A percentile compares a stretch with the other conserved stretches of the same genome.
Conservation (phyloP, 2,888 invertebrate genomes). For the Keiferia lycopersicella region DNA sequence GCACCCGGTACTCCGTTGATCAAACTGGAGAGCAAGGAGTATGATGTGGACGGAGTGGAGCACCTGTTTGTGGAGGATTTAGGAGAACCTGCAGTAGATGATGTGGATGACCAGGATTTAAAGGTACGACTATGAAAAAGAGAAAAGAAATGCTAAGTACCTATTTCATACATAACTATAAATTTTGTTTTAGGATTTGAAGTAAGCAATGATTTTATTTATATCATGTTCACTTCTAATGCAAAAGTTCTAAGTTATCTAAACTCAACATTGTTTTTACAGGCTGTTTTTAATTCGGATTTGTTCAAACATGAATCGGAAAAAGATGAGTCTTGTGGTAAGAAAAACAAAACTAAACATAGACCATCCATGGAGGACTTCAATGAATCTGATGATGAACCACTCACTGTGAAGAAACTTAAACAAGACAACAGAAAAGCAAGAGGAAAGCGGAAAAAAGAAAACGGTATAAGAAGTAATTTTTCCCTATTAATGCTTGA, state of each 20-base stretch:
- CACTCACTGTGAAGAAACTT: constrained; percentile 44
- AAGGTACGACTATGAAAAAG: constrained; percentile 35
- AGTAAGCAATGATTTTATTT: too few relatives aligned
- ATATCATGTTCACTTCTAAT: too few relatives aligned
- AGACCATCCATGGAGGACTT: constrained; percentile 40
- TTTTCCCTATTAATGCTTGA: not conserved
- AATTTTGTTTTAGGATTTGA: too few relatives aligned
- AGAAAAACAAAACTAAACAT: constrained; percentile 35
- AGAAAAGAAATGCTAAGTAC: too few relatives aligned
- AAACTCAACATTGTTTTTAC: not conserved
- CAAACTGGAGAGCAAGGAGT: constrained; percentile 44
- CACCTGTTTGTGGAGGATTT: constrained; percentile 33
- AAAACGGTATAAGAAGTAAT: constrained; percentile 21
- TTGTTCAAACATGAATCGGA: constrained; percentile 34
- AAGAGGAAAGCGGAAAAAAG: constrained; percentile 34
- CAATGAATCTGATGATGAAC: constrained; percentile 65
- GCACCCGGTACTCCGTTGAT: constrained; percentile 35
- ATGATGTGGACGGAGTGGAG: constrained; percentile 28
- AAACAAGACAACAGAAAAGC: constrained; percentile 28
- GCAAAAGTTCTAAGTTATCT: too few relatives aligned
- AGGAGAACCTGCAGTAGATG: constrained; percentile 1
- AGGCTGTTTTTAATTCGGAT: constrained; percentile 32
- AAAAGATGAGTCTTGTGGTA: constrained; percentile 14
- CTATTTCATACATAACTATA: too few relatives aligned
- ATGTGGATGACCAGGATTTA: constrained; percentile 30